Base-by-base conservation (phyloP, 1,140 invertebrate genomes). In the Atopsyche davidsoni region DNA sequence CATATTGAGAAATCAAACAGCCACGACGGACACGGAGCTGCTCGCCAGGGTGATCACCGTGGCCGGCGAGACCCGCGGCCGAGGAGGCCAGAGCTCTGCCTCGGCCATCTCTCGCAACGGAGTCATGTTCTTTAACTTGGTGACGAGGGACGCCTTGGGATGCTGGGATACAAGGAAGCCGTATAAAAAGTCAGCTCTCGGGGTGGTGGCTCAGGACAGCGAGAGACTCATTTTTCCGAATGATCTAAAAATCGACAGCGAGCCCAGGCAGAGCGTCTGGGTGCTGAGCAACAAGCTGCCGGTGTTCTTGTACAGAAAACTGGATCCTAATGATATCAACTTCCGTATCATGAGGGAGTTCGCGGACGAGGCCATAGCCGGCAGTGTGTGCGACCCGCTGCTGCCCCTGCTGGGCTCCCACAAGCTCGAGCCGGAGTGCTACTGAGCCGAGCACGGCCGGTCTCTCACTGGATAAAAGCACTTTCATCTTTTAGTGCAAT, bases 141-240 rank as follows among this genome's bases (percentile, higher is more conserved):
- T 88, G 0, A 79, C 81, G 11, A 70, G 75, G 19, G 81, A 87
- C 58, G 80, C 79, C 4, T 69, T 90, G 1, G 86, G 83, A 28
- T 90, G 87, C 60, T 90, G 86, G 87, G 81, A 90, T 59, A 82
- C 80, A 0, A 73, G 74, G 1, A 86, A 86, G 56, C 78, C 81
- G 1, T 85, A 86, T 57, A 70, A 68, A 34, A 75, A 75, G n/a
- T 64, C 67, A 4, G 82, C 82, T 60, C 66, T 79, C 25, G 79
- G 79, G 1, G 69, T 85, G 0, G 65, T 86, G 2, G 79, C 80
- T 0, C 60, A 66, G 3, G 78, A 79, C 55, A 70, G 71, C 2
- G 67, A 74, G 4, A 79, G 80, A 0, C 62, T 89, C 4, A 68
- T 83, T 10, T 90, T 89, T 60, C 86, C 86, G 0, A 89, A 90